Percentiles rank a stretch among this genome's conserved stretches.
Evolutionary conservation across 2,888 invertebrate species (phyloP).

Genomic region (Lasioglossum leucozonium): DNA sequence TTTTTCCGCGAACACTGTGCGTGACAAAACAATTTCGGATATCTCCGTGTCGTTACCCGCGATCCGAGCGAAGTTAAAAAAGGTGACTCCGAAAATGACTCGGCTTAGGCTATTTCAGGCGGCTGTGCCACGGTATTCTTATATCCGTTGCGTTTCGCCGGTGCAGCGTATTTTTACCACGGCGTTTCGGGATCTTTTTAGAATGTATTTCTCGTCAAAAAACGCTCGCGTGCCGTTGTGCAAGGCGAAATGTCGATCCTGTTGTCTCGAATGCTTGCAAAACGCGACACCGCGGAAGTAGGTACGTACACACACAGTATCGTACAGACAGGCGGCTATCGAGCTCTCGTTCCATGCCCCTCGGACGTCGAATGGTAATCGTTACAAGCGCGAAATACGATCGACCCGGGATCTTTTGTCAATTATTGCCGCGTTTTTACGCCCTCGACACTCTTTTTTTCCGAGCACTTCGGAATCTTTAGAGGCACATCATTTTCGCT

Average conservation of each 20-base stretch:
- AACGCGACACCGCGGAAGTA: background rate
- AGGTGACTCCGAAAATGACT: conserved; percentile 15
- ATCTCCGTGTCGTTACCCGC: background rate
- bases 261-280: background rate
- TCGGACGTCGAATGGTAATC: conserved; percentile 22
- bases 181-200: background rate
- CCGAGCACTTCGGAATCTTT: background rate
- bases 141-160: conserved; percentile 1
- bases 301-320: no score
- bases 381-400: conserved; percentile 38
- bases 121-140: background rate
- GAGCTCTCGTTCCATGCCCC: background rate
- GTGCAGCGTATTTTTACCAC: conserved; percentile 15
- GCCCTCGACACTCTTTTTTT: background rate
- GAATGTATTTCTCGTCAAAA: background rate
- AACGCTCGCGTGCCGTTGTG: background rate
- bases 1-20: background rate
- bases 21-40: background rate
- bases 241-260: background rate
- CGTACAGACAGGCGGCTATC: no score
- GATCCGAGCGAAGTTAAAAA: conserved; percentile 7
- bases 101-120: background rate
- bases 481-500: conserved; percentile 19
- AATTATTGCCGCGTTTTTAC: conserved; percentile 35
- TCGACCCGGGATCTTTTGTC: conserved; percentile 27